phyloP scores from a whole-genome alignment of 2,113 vertebrate genomes.

The Nymphicus hollandicus region DNA sequence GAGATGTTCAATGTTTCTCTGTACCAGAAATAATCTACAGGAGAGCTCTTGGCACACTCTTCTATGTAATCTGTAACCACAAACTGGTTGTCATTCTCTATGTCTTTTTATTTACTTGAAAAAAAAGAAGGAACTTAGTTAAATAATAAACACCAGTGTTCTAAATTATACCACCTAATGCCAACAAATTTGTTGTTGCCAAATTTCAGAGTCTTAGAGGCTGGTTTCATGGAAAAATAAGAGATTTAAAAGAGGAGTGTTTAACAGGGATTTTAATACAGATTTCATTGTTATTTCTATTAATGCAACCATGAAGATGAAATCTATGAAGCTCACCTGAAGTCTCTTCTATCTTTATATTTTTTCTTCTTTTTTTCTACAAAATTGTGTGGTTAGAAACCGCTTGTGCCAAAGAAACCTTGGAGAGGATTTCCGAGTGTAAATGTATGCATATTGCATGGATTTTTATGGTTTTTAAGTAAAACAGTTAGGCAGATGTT shows the following conservation, averaged over 20 bases:
- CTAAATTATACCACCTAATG: neutral
- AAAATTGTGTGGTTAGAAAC: neutral
- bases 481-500: neutral
- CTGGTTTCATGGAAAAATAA: neutral
- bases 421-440: neutral
- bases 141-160: neutral
- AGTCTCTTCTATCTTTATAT: neutral
- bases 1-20: conserved; percentile 85
- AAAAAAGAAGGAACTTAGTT: neutral
- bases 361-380: neutral
- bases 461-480: neutral
- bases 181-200: neutral
- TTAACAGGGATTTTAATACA: neutral
- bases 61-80: conserved; percentile 73
- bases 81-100: neutral
- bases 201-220: neutral
- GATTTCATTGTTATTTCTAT: neutral
- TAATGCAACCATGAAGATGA: neutral
- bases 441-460: too few relatives aligned
- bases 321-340: neutral
- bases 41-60: conserved; percentile 85
- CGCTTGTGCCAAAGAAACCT: neutral
- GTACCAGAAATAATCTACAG: conserved; percentile 97
- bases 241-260: neutral
- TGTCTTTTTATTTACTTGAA: neutral